Conservation (phyloP, 2,113 vertebrate genomes). For the Dasyornis broadbenti region DNA sequence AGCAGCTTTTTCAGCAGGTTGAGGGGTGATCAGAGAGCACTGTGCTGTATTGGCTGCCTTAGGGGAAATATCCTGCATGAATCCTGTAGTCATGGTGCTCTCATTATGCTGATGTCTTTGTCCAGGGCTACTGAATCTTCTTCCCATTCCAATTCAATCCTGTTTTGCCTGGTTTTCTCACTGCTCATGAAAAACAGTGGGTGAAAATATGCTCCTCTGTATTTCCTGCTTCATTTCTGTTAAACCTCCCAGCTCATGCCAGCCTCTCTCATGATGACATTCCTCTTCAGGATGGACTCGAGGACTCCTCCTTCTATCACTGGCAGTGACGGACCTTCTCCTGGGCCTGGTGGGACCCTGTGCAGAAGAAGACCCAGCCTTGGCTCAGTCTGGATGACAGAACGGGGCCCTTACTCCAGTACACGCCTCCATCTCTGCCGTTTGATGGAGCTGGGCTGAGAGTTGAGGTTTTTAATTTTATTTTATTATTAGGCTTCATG, state of each 20-base stretch:
- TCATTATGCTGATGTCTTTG: slow-evolving; percentile 6
- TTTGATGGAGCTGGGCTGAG: slow-evolving; percentile 6
- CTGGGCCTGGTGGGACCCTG: not conserved
- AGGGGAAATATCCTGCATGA: not conserved
- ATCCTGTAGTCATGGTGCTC: not conserved
- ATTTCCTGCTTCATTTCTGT: not conserved
- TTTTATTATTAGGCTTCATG: slow-evolving; percentile 66
- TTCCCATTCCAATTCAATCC: not conserved
- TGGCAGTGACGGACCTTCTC: not conserved
- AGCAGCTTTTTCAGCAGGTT: not conserved
- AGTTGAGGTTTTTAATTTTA: slow-evolving; percentile 51
- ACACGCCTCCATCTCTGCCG: not conserved
- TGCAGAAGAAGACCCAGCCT: not conserved
- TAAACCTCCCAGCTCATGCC: not conserved
- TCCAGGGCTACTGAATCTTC: not conserved
- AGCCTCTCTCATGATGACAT: not conserved
- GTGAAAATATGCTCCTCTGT: not conserved
- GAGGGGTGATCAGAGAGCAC: not conserved
- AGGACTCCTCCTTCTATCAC: not conserved
- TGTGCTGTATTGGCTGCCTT: not conserved
- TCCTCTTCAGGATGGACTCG: not conserved
- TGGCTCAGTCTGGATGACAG: not conserved
- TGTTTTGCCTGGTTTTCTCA: not conserved
- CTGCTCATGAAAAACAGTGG: not conserved
- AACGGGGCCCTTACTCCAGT: not conserved